These are phyloP conservation scores for Acanthurus leucopareius DNA, from an alignment of 2,797 vertebrate species.

Conservation along the genomic window DNA sequence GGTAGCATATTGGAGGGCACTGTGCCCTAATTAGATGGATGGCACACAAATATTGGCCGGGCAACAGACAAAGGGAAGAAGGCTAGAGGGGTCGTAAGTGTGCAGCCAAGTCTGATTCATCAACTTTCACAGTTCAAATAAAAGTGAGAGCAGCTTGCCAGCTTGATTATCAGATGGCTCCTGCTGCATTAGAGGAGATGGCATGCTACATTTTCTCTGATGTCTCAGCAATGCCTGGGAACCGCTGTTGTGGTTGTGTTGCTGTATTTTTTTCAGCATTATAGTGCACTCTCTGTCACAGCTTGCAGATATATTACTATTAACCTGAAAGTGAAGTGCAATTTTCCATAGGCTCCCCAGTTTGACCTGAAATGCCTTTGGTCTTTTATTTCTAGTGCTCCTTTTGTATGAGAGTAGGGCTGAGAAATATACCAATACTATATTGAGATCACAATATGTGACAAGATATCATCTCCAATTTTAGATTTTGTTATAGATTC, in stretches of 20 bases:
- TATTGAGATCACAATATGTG: too few species aligned
- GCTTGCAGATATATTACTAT: slow-evolving; percentile 38
- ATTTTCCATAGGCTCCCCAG: slow-evolving; percentile 19
- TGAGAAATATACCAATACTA: too few species aligned
- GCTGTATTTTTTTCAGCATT: slow-evolving; percentile 12
- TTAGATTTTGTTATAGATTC: too few species aligned
- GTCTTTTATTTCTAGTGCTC: slow-evolving; percentile 1
- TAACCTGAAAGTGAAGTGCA: slow-evolving; percentile 21
- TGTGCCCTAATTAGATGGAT: slow-evolving; percentile 63
- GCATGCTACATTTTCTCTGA: slow-evolving; percentile 70
- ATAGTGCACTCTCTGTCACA: slow-evolving; percentile 41
- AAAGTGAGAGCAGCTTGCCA: slow-evolving; percentile 72
- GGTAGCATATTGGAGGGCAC: slow-evolving; percentile 59
- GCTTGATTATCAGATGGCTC: slow-evolving; percentile 77
- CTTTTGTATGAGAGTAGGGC: not conserved
- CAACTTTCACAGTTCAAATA: slow-evolving; percentile 79
- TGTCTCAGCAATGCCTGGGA: slow-evolving; percentile 49
- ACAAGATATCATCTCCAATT: too few species aligned
- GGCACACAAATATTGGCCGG: slow-evolving; percentile 57
- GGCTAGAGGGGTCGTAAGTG: slow-evolving; percentile 58
- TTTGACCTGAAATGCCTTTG: slow-evolving; percentile 12
- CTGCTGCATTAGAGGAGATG: slow-evolving; percentile 72
- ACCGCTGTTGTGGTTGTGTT: not conserved
- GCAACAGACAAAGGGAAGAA: slow-evolving; percentile 58
- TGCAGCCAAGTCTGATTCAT: slow-evolving; percentile 78